These are phyloP conservation scores for Capreolus pygargus DNA, from an alignment of 2,113 vertebrate genomes.

Conservation along the genomic window DNA sequence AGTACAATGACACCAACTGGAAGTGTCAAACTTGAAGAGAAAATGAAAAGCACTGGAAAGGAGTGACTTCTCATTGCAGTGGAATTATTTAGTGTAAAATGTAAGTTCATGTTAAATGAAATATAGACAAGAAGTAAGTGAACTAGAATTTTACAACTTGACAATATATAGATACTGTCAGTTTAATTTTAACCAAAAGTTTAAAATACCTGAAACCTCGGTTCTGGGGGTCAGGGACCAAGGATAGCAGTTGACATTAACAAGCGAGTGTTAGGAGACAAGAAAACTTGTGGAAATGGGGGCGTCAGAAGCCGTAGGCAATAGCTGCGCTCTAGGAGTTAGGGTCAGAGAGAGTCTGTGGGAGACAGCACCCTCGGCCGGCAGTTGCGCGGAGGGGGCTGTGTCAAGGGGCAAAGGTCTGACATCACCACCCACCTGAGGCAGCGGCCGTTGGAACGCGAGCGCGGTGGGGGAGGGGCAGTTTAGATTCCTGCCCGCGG, in stretches of 20 bases:
- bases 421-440: not conserved
- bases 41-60: not conserved
- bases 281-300: not conserved
- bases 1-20: not conserved
- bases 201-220: not conserved
- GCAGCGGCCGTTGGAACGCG: not conserved
- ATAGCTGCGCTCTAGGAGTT: not conserved
- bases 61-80: not conserved
- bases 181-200: constrained; percentile 29
- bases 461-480: not conserved
- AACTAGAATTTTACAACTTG: not conserved
- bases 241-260: not conserved
- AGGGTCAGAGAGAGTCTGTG: not conserved
- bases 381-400: not conserved
- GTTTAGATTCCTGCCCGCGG: not conserved
- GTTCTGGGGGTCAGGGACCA: not conserved
- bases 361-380: not conserved
- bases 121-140: not conserved
- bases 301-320: not conserved
- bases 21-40: not conserved
- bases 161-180: not conserved
- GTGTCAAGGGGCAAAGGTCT: not conserved
- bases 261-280: not conserved
- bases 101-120: not conserved
- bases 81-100: not conserved